phyloP scores from a whole-genome alignment of 2,797 vertebrate species.

The Centropyge bicolor region DNA sequence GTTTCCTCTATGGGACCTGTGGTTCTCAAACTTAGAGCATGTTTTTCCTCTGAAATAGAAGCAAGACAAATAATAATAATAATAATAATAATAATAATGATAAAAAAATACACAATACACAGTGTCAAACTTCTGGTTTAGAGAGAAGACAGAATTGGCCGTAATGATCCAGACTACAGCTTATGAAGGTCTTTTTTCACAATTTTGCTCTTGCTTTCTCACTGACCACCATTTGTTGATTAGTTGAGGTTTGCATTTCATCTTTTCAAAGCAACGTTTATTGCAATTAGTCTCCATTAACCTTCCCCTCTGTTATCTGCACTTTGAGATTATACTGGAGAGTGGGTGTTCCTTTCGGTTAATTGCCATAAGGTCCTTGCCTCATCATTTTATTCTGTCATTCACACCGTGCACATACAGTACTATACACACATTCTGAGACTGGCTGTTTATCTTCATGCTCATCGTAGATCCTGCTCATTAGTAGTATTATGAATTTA shows the following conservation, averaged over 20 bases:
- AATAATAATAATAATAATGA: too few species aligned
- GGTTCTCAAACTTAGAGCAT: not conserved
- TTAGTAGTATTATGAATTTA: slow-evolving; percentile 55
- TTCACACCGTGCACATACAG: slow-evolving; percentile 34
- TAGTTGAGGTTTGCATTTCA: slow-evolving; percentile 38
- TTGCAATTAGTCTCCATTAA: slow-evolving; percentile 62
- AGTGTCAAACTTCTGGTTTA: slow-evolving; percentile 14
- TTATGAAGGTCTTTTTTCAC: slow-evolving; percentile 32
- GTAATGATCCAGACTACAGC: slow-evolving; percentile 13
- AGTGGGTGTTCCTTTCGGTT: slow-evolving; percentile 64
- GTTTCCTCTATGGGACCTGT: too few species aligned
- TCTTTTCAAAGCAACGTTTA: slow-evolving; percentile 43
- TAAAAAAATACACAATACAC: too few species aligned
- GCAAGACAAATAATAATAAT: not conserved
- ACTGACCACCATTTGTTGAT: slow-evolving; percentile 24
- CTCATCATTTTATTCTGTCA: slow-evolving; percentile 61
- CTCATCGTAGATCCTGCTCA: slow-evolving; percentile 56
- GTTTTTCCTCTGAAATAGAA: not conserved
- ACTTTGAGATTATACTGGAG: slow-evolving; percentile 45
- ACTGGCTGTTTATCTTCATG: slow-evolving; percentile 44
- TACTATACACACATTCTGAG: slow-evolving; percentile 18
- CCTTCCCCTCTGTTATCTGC: slow-evolving; percentile 54
- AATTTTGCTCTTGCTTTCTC: slow-evolving; percentile 23
- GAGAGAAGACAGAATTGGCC: slow-evolving; percentile 10
- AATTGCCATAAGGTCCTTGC: slow-evolving; percentile 68